Evolutionary conservation across 2,797 vertebrate genomes (phyloP), one percentile per base, ranked within the genome.

Genomic region (Centropyge bicolor): DNA sequence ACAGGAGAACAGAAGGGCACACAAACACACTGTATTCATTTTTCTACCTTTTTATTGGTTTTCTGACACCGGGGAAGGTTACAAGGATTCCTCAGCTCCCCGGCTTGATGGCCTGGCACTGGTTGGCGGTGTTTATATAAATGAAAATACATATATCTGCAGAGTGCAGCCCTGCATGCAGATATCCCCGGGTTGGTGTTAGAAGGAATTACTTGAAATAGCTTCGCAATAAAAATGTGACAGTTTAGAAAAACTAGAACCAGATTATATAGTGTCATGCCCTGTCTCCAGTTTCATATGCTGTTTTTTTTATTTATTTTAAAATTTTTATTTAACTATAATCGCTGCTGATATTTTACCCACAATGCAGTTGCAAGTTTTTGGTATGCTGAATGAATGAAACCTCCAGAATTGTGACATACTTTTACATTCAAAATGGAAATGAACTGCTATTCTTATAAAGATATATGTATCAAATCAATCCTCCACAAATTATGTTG

Each of bases 71-170:
- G 20, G 82, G 76, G 74, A 88, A 89, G 89, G 90, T 89, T 87
- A 84, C 82, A 82, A 69, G 85, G 83, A 88, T 89, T 88, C 87
- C 82, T 90, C 86, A 73, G 85, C 84, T 86, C 49, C 62, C 73
- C 12, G 6, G 69, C 65, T 83, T 89, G 84, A 91, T 92, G 83
- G 81, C 83, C 74, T 75, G 88, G 83, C 82, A 71, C 75, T 74
- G 84, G 76, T 87, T 76, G 56, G 14, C 5, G 54, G 76, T 89
- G 70, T 90, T 87, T 90, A 80, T 86, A 80, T 76, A 84, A 90
- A 92, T 87, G 76, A 88, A 89, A 93, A 90, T 89, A 76, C 86
- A 89, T 91, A 86, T 87, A 94, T 91, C 88, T 90, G 81, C 87
- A 70, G 79, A 82, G 59, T 70, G 84, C 91, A 93, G 90, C 79